Evolutionary conservation across 2,113 vertebrate genomes (phyloP).

Genomic region (Sceloporus undulatus): DNA sequence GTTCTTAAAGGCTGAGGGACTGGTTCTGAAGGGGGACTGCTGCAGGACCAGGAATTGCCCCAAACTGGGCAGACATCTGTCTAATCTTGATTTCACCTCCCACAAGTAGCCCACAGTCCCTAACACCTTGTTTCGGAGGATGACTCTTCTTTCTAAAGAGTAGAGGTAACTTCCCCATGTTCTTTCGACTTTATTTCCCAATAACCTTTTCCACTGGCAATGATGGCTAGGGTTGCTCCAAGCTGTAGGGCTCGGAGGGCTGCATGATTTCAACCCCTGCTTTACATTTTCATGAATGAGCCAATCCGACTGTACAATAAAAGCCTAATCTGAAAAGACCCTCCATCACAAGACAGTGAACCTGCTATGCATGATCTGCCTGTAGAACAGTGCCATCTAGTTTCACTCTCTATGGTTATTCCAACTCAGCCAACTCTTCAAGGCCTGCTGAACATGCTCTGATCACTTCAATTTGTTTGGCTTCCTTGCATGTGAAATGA

Average conservation of each 20-base stretch:
- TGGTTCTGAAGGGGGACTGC: neutral
- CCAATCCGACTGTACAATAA: neutral
- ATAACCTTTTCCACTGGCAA: no score
- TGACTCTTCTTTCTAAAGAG: neutral
- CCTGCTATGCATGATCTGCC: slow-evolving; percentile 27
- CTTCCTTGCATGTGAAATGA: neutral
- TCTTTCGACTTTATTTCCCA: no score
- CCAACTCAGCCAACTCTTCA: neutral
- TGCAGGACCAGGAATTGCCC: no score
- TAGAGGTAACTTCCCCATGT: no score
- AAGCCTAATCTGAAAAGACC: neutral
- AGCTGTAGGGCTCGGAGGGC: no score
- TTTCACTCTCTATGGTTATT: slow-evolving; percentile 61
- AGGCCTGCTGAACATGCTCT: neutral
- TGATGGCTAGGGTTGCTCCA: no score
- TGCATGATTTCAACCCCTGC: no score
- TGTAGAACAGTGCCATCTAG: slow-evolving; percentile 76
- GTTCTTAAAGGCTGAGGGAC: neutral
- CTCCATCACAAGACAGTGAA: neutral
- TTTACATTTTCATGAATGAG: no score
- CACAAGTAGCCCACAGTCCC: neutral
- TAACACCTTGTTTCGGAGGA: neutral
- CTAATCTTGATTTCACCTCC: neutral
- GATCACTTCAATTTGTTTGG: neutral
- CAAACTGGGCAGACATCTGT: neutral